Percentiles rank a stretch among this genome's conserved stretches.
phyloP scores from a whole-genome alignment of 2,888 invertebrate genomes.

The Spialia ferax region DNA sequence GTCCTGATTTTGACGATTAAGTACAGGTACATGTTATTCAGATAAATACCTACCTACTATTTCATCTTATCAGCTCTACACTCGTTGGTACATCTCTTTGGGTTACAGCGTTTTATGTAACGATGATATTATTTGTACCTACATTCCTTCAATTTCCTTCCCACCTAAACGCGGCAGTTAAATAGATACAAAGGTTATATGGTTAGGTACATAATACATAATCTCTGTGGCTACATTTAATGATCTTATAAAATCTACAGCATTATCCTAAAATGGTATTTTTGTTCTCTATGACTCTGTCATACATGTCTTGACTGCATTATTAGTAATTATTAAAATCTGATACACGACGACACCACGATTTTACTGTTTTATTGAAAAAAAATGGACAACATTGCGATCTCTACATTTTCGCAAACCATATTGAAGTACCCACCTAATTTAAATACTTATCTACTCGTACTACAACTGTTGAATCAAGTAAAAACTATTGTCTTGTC shows the following conservation, averaged over 20 bases:
- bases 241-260: slow-evolving; percentile 42
- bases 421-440: too few species aligned
- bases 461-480: too few species aligned
- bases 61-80: not conserved
- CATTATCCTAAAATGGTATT: slow-evolving; percentile 42
- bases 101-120: not conserved
- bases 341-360: not conserved
- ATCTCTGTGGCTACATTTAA: slow-evolving; percentile 23
- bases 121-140: slow-evolving; percentile 36
- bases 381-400: too few species aligned
- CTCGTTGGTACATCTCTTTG: not conserved
- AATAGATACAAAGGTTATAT: not conserved
- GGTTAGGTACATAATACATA: slow-evolving; percentile 10
- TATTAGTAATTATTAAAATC: not conserved
- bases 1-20: slow-evolving; percentile 3
- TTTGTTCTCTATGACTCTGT: slow-evolving; percentile 23
- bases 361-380: too few species aligned
- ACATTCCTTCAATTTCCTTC: too few species aligned
- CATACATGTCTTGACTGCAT: slow-evolving; percentile 33
- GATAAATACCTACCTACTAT: not conserved
- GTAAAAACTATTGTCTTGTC: too few species aligned
- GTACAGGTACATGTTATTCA: not conserved
- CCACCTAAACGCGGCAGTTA: slow-evolving; percentile 28
- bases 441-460: too few species aligned
- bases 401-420: too few species aligned